Conservation (phyloP, 2,113 vertebrate species). For the Gallinago media region DNA sequence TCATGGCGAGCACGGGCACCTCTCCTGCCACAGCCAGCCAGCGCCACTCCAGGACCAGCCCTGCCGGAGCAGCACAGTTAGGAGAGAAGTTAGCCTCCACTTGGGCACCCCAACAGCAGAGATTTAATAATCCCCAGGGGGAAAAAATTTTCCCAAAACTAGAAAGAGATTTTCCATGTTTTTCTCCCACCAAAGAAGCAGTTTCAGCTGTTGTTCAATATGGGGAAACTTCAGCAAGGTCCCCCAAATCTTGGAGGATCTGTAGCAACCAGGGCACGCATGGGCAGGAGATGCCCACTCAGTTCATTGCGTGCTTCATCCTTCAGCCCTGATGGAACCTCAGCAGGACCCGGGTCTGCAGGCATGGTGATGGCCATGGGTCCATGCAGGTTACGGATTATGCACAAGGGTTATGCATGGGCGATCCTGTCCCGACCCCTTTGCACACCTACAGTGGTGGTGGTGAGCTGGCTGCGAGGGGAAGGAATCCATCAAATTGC, state of each 20-base stretch:
- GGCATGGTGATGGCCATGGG: accelerated
- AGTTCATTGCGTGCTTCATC: accelerated
- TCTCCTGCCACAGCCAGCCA: slow-evolving; percentile 90
- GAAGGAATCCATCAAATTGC: not conserved
- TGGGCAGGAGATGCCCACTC: not conserved
- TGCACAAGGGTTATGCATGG: accelerated
- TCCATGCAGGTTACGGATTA: accelerated
- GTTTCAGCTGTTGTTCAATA: not conserved
- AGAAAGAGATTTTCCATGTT: not conserved
- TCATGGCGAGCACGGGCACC: slow-evolving; percentile 84
- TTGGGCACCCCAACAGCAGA: not conserved
- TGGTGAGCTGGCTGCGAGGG: not conserved
- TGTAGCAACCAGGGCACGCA: not conserved
- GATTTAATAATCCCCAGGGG: not conserved
- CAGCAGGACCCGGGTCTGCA: accelerated
- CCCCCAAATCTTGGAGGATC: not conserved
- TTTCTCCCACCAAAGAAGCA: not conserved
- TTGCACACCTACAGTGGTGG: not conserved
- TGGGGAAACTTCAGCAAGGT: not conserved
- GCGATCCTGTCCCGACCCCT: not conserved
- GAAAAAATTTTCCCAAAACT: not conserved
- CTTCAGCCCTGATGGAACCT: not conserved
- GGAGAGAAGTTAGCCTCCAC: not conserved
- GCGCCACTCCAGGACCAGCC: slow-evolving; percentile 87
- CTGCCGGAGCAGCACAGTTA: slow-evolving; percentile 59